Evolutionary conservation across 2,888 invertebrate species (phyloP), one percentile per base, ranked within the genome.

Genomic region (Shargacucullia verbasci): DNA sequence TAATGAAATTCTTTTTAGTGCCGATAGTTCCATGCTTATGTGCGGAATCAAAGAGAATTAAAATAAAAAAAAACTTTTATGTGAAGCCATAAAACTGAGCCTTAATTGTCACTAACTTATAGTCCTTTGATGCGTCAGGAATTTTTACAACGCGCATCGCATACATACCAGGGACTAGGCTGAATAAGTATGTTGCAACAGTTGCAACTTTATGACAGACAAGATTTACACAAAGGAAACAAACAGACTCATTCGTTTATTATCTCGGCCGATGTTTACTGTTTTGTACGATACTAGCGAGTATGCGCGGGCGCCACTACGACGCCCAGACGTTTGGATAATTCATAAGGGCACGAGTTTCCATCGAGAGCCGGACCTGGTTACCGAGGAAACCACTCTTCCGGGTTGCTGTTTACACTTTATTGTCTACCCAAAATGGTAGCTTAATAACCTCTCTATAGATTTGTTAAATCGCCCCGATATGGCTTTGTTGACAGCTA

Each of bases 271-370:
- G 66, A 78, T 87, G 88, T 88, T 87, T 88, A 86, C 84, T 83
- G 82, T 82, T 78, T 80, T 70, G 76, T 71, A 76, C 79, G 78
- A 76, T 79, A 77, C 69, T 71, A 76, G 77, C 65, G 76, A 63
- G 60, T 41, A 55, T 63, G 76, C 79, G 76, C 77, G 66, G 81
- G 85, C 87, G 87, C 85, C 91, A 88, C 86, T 84, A 70, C 76
- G 91, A 81, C 90, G 90, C 85, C 80, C 75, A 78, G 70, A 70
- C 84, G 79, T 85, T 91, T 92, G 92, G 91, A 86, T 93, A 91
- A 92, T 93, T 93, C 92, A 93, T 93, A 87, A 91, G 87, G 84
- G 83, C 84, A 79, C 82, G 76, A 74, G 84, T 80, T 78, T 80
- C 82, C 80, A 77, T 75, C 72, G 53, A 61, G 64, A 65, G 68